A percentile compares a stretch with the other conserved stretches of the same genome.
These are phyloP conservation scores for Pseudomyrmex cubaensis DNA, from an alignment of 1,140 invertebrate genomes.

Conservation along the genomic window DNA sequence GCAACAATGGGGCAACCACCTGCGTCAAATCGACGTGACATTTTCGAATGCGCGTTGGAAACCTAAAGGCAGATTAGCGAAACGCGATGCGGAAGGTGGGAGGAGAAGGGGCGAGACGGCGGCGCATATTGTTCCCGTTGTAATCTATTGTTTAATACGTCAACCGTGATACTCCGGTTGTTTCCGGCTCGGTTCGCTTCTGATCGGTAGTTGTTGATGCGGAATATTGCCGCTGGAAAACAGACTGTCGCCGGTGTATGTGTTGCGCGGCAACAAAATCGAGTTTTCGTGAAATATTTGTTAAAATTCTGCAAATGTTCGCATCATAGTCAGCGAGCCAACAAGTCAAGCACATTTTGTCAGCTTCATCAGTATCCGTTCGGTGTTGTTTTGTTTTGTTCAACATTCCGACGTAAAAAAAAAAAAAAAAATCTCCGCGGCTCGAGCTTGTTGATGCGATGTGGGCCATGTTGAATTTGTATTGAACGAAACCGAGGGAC, in stretches of 20 bases:
- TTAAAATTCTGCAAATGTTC: conserved; percentile 37
- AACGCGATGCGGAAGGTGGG: conserved; percentile 16
- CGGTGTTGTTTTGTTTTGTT: conserved; percentile 16
- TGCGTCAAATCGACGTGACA: conserved; percentile 64
- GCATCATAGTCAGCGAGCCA: not conserved
- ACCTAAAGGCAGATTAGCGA: conserved; percentile 73
- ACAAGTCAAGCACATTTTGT: not conserved
- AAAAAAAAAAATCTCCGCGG: not conserved
- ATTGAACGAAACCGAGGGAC: not conserved
- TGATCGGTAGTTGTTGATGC: conserved; percentile 51
- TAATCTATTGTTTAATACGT: conserved; percentile 74
- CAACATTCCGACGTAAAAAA: conserved; percentile 15
- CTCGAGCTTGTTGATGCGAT: conserved; percentile 17
- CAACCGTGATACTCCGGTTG: conserved; percentile 30
- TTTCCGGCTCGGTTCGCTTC: conserved; percentile 34
- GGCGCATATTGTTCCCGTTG: conserved; percentile 70
- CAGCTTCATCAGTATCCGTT: conserved; percentile 2
- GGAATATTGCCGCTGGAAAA: conserved; percentile 13
- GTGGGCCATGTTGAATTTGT: not conserved
- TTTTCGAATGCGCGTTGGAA: conserved; percentile 71
- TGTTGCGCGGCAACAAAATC: not conserved
- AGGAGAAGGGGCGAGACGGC: conserved; percentile 18
- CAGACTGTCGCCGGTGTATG: not conserved
- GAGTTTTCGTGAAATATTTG: conserved; percentile 44
- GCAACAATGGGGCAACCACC: conserved; percentile 62